Conservation (phyloP, 2,797 vertebrate species). For the Nyctibius grandis region DNA sequence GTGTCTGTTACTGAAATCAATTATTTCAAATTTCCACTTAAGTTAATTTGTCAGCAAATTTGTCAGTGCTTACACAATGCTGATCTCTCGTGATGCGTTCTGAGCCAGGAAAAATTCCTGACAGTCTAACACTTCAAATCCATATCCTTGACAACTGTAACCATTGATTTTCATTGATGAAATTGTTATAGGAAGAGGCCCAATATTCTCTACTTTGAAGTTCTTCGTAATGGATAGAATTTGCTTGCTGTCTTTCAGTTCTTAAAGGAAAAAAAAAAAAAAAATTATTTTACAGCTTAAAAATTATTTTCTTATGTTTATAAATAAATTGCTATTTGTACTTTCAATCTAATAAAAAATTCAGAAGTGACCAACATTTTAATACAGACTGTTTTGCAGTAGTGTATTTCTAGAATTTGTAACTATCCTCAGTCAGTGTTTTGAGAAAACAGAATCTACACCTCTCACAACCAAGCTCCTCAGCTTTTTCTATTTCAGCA, state of each 20-base stretch:
- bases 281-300: neutral
- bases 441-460: neutral
- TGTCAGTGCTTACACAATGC: constrained; percentile 86
- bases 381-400: neutral
- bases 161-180: constrained; percentile 95
- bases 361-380: neutral
- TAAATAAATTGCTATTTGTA: neutral
- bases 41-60: neutral
- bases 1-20: neutral
- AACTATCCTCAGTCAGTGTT: neutral
- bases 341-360: neutral
- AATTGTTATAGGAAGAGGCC: constrained; percentile 91
- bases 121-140: constrained; percentile 95
- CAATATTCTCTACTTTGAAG: constrained; percentile 97
- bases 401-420: neutral
- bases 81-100: constrained; percentile 91
- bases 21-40: neutral
- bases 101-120: constrained; percentile 85
- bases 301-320: neutral
- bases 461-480: neutral
- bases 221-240: constrained; percentile 93
- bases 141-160: constrained; percentile 95
- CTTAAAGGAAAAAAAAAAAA: constrained; percentile 64
- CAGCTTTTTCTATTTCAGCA: neutral
- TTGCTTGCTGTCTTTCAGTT: constrained; percentile 90